Evolutionary conservation across 1,140 invertebrate species (phyloP).

Genomic region (Procambarus clarkii): DNA sequence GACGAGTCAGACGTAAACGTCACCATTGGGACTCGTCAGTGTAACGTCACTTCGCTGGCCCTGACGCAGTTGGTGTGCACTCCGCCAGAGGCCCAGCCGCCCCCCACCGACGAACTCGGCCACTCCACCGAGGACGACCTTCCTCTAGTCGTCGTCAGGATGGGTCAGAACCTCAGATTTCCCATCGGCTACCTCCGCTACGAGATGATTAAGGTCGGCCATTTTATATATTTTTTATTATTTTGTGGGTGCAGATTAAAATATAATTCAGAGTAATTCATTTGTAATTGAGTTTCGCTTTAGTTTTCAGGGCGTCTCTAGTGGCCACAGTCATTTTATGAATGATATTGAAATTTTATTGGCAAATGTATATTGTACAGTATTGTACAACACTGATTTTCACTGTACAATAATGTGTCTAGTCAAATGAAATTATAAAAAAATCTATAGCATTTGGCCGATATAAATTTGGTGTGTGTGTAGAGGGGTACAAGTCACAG

Average conservation of each 20-base stretch:
- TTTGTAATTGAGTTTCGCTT: too few relatives aligned
- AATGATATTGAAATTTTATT: not conserved
- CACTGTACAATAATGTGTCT: too few relatives aligned
- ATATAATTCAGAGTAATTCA: too few relatives aligned
- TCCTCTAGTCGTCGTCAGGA: conserved; percentile 79
- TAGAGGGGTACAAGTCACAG: too few relatives aligned
- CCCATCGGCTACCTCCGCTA: conserved; percentile 82
- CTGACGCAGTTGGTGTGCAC: conserved; percentile 92
- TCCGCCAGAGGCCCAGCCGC: conserved; percentile 90
- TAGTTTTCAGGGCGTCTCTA: too few relatives aligned
- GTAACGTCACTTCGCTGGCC: conserved; percentile 95
- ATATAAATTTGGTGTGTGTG: too few relatives aligned
- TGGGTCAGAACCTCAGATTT: conserved; percentile 90
- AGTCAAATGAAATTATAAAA: too few relatives aligned
- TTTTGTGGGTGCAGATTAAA: not conserved
- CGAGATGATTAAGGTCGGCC: conserved; percentile 72
- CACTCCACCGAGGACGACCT: conserved; percentile 74
- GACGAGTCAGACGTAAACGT: conserved; percentile 96
- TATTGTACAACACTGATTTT: too few relatives aligned
- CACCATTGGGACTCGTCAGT: conserved; percentile 90
- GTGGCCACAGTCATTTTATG: not conserved
- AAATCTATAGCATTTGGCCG: too few relatives aligned
- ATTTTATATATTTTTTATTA: not conserved
- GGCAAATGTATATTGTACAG: not conserved
- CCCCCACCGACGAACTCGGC: conserved; percentile 78